These are phyloP conservation scores for Mythimna lalbum DNA, from an alignment of 2,888 invertebrate genomes.

Conservation along the genomic window DNA sequence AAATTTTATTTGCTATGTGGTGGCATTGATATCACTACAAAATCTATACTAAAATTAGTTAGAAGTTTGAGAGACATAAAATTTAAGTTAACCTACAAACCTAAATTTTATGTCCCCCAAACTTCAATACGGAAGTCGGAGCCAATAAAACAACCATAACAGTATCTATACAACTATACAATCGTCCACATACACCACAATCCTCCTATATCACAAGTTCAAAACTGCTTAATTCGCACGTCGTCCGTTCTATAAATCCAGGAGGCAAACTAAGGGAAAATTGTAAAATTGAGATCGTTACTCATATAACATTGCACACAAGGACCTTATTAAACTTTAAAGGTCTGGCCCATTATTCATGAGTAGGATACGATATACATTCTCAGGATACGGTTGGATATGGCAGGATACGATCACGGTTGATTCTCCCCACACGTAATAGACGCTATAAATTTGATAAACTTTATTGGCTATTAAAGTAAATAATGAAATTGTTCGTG, in stretches of 20 bases:
- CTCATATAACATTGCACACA: slow-evolving; percentile 72
- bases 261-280: slow-evolving; percentile 73
- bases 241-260: slow-evolving; percentile 67
- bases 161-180: slow-evolving; percentile 1
- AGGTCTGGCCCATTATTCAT: slow-evolving; percentile 85
- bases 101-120: slow-evolving; percentile 3
- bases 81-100: neutral
- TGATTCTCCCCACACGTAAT: slow-evolving; percentile 85
- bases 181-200: neutral
- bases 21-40: too few species aligned
- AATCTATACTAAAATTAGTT: neutral
- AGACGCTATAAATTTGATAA: slow-evolving; percentile 84
- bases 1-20: too few species aligned
- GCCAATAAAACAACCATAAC: slow-evolving; percentile 28
- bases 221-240: slow-evolving; percentile 68
- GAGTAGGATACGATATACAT: slow-evolving; percentile 69
- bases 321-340: slow-evolving; percentile 87
- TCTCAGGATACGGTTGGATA: slow-evolving; percentile 68
- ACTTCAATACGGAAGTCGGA: slow-evolving; percentile 13
- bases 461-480: slow-evolving; percentile 89
- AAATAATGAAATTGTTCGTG: slow-evolving; percentile 85
- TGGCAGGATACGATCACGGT: slow-evolving; percentile 73
- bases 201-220: slow-evolving; percentile 24
- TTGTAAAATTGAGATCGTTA: slow-evolving; percentile 78
- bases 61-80: neutral